Percentiles rank a stretch among this genome's conserved stretches.
phyloP scores from a whole-genome alignment of 2,113 vertebrate genomes.

The Rhinogobius similis region DNA sequence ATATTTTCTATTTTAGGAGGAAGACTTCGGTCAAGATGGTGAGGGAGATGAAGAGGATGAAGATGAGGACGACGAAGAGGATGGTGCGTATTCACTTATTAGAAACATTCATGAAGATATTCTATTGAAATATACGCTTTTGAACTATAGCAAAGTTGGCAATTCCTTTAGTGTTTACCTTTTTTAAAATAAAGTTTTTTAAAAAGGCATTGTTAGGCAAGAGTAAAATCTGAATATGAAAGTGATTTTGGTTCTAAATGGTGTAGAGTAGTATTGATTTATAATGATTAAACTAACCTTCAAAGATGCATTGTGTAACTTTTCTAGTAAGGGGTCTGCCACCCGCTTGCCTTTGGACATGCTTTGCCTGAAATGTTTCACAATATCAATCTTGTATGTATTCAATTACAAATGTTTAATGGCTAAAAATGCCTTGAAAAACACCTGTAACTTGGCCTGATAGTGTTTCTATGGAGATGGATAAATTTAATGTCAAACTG shows the following conservation, averaged over 20 bases:
- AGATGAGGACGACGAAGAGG: constrained; percentile 80
- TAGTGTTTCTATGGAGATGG: too few relatives aligned
- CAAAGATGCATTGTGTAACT: too few relatives aligned
- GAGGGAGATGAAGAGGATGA: constrained; percentile 87
- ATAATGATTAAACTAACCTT: background rate
- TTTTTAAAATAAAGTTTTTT: background rate
- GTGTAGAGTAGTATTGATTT: background rate
- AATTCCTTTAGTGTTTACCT: background rate
- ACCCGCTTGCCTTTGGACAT: too few relatives aligned
- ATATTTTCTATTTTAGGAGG: constrained; percentile 72
- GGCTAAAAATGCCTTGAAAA: too few relatives aligned
- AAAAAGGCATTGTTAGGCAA: background rate
- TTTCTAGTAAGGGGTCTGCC: too few relatives aligned
- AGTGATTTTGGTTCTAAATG: too few relatives aligned
- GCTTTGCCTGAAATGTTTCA: too few relatives aligned
- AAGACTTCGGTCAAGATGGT: constrained; percentile 82
- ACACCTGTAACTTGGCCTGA: too few relatives aligned
- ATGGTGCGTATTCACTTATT: constrained; percentile 53
- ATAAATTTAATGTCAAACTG: too few relatives aligned
- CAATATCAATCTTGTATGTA: too few relatives aligned
- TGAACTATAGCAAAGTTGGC: background rate
- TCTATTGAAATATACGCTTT: background rate
- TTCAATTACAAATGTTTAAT: too few relatives aligned
- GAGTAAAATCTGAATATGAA: too few relatives aligned
- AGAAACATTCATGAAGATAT: background rate